A percentile compares a stretch with the other conserved stretches of the same genome.
Conservation (phyloP, 2,888 invertebrate genomes). For the Yponomeuta evonymella region DNA sequence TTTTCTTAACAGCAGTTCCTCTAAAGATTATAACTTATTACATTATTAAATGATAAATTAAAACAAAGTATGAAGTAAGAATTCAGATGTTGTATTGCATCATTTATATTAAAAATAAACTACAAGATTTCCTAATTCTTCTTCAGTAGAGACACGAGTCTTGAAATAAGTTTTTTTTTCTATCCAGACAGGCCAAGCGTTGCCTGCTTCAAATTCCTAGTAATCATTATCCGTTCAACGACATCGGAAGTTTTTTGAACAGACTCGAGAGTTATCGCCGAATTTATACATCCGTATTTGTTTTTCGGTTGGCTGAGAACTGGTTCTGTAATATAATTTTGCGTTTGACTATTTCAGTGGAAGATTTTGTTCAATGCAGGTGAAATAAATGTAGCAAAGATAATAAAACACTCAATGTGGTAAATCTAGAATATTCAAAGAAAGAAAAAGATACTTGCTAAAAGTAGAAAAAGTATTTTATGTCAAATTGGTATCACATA, state of each 20-base stretch:
- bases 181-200: not conserved
- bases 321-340: constrained; percentile 21
- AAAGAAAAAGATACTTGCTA: no score
- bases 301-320: constrained; percentile 31
- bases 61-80: no score
- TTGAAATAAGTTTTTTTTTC: not conserved
- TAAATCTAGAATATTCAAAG: no score
- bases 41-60: no score
- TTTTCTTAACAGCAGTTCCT: no score
- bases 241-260: constrained; percentile 40
- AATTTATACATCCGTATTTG: constrained; percentile 25
- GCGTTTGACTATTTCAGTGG: not conserved
- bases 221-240: constrained; percentile 47
- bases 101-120: no score
- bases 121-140: not conserved
- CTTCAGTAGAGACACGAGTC: not conserved
- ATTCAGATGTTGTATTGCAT: no score
- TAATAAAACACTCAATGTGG: no score
- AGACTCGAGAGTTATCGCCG: constrained; percentile 32
- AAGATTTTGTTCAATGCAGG: not conserved
- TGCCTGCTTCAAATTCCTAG: constrained; percentile 34
- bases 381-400: no score
- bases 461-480: no score
- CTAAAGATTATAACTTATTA: no score
- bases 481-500: no score